These are phyloP conservation scores for Cactoblastis cactorum DNA, from an alignment of 2,888 invertebrate genomes.

Conservation along the genomic window DNA sequence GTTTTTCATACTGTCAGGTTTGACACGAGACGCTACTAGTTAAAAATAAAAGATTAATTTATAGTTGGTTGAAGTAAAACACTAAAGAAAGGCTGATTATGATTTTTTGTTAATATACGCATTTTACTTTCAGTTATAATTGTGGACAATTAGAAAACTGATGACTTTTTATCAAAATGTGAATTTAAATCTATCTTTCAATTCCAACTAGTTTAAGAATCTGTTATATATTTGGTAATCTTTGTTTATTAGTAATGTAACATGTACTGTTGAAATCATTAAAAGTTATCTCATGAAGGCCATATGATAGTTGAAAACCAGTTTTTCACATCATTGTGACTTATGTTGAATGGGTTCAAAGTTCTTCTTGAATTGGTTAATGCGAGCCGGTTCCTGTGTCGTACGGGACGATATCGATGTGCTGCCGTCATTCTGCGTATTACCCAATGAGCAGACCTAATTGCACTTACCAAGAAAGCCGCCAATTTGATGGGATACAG, in stretches of 20 bases:
- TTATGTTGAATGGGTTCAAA: conserved; percentile 45
- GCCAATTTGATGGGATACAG: conserved; percentile 51
- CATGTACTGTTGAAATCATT: conserved; percentile 13
- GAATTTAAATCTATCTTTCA: no score
- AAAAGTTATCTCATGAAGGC: conserved; percentile 16
- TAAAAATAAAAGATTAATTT: no score
- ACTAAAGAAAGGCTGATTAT: no score
- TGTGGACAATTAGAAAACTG: no score
- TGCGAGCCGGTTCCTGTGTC: conserved; percentile 59
- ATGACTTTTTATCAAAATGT: no score
- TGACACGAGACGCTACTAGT: background rate
- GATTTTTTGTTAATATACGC: no score
- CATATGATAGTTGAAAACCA: conserved; percentile 21
- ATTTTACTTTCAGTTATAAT: no score
- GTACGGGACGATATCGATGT: conserved; percentile 54
- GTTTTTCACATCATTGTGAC: conserved; percentile 30
- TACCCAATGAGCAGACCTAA: conserved; percentile 57
- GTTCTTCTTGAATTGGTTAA: conserved; percentile 69
- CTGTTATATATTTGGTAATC: background rate
- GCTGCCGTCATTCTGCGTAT: conserved; percentile 49
- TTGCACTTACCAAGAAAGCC: conserved; percentile 59
- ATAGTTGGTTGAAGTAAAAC: no score
- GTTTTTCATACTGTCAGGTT: background rate
- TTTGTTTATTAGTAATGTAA: background rate
- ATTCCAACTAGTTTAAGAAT: no score